A percentile compares a stretch with the other conserved stretches of the same genome.
phyloP scores from a whole-genome alignment of 2,797 vertebrate genomes.

The Galaxias olidus region DNA sequence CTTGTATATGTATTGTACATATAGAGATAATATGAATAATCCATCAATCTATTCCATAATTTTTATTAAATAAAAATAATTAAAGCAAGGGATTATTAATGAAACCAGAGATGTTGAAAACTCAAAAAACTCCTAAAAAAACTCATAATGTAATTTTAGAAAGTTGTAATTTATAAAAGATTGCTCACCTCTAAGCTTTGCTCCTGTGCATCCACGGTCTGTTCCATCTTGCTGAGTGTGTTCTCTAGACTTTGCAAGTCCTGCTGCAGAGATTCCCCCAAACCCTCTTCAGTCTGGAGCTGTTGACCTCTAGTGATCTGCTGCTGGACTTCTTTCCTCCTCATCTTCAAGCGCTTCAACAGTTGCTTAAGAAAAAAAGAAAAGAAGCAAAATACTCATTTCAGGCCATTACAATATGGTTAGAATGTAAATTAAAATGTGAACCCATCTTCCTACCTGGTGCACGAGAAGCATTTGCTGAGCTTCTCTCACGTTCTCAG shows the following conservation, averaged over 20 bases:
- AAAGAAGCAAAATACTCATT: neutral
- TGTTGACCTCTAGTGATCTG: slow-evolving; percentile 83
- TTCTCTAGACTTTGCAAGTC: slow-evolving; percentile 81
- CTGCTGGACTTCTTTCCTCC: slow-evolving; percentile 86
- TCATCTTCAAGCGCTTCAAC: slow-evolving; percentile 82
- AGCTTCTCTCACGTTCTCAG: slow-evolving; percentile 87
- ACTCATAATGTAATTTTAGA: too few species aligned
- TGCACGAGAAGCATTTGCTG: slow-evolving; percentile 89
- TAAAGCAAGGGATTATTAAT: too few species aligned
- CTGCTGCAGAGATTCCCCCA: slow-evolving; percentile 76
- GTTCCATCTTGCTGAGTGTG: slow-evolving; percentile 83
- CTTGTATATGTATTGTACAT: too few species aligned
- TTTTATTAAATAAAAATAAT: too few species aligned
- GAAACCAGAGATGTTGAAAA: too few species aligned
- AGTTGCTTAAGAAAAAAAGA: slow-evolving; percentile 78
- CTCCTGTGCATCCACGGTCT: slow-evolving; percentile 85
- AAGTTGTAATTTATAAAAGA: too few species aligned
- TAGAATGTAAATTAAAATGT: neutral
- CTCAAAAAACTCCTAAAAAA: too few species aligned
- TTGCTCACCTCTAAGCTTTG: slow-evolving; percentile 84
- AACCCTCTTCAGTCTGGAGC: slow-evolving; percentile 81
- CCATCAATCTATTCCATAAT: too few species aligned
- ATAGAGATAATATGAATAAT: too few species aligned
- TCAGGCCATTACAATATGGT: neutral
- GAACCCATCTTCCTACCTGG: slow-evolving; percentile 76